phyloP scores from a whole-genome alignment of 2,888 invertebrate genomes.

The Girardia tigrina region DNA sequence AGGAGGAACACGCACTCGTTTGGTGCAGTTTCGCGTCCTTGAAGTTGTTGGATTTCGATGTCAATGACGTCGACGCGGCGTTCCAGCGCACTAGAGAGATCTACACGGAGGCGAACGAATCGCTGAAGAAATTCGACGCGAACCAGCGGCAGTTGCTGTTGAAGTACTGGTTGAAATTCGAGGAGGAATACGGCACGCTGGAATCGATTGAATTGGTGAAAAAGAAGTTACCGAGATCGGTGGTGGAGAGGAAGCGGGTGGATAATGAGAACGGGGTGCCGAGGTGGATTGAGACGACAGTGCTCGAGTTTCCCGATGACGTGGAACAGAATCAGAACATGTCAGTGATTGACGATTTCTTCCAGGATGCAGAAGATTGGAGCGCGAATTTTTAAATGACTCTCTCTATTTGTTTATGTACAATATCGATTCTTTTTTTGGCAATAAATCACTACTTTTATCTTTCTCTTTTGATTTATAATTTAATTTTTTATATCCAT shows the following conservation, averaged over 20 bases:
- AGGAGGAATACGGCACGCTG: conserved; percentile 48
- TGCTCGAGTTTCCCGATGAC: neutral
- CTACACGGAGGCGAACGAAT: conserved; percentile 74
- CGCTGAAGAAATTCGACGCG: conserved; percentile 52
- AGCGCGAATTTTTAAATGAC: too few relatives aligned
- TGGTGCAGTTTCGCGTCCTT: conserved; percentile 97
- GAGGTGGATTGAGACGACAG: neutral
- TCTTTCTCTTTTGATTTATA: too few relatives aligned
- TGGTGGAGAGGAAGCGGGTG: neutral
- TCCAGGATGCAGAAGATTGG: neutral
- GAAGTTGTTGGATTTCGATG: conserved; percentile 56
- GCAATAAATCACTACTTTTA: too few relatives aligned
- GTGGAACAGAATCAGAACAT: neutral
- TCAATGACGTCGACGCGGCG: conserved; percentile 44
- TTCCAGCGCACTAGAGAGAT: conserved; percentile 62
- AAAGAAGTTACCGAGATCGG: conserved; percentile 29
- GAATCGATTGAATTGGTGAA: conserved; percentile 30
- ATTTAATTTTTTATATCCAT: too few relatives aligned
- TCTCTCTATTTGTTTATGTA: too few relatives aligned
- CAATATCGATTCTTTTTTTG: too few relatives aligned
- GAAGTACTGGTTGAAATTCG: conserved; percentile 90
- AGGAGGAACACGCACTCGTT: conserved; percentile 75
- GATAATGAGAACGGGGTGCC: neutral
- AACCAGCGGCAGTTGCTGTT: conserved; percentile 78
- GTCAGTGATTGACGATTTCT: conserved; percentile 7